Conservation (phyloP, 2,797 vertebrate genomes). For the Xiphorhynchus erythropygius region DNA sequence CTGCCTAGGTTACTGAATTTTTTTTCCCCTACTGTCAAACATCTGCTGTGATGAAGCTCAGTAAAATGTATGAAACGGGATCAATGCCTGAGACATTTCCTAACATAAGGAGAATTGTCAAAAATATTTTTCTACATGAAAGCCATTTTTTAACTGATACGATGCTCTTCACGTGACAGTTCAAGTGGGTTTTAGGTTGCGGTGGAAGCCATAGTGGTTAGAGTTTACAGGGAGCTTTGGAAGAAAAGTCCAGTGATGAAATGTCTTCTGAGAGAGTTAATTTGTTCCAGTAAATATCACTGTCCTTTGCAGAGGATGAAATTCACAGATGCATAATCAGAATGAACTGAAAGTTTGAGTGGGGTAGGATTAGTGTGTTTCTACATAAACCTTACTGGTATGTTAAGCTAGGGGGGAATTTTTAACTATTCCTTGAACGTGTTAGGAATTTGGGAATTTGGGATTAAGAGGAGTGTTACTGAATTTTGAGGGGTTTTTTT, state of each 20-base stretch:
- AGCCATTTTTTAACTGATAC: neutral
- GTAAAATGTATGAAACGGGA: neutral
- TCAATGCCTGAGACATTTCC: neutral
- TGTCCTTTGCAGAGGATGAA: neutral
- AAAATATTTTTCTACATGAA: neutral
- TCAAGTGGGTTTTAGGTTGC: neutral
- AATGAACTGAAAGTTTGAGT: neutral
- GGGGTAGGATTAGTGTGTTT: neutral
- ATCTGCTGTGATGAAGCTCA: neutral
- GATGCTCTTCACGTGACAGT: neutral
- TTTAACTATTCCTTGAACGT: neutral
- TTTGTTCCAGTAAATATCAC: neutral
- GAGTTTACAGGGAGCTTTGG: neutral
- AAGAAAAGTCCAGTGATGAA: neutral
- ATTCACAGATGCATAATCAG: neutral
- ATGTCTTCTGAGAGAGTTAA: neutral
- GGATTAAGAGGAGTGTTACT: neutral
- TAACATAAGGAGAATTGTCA: neutral
- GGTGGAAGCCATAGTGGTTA: neutral
- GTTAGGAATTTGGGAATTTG: neutral
- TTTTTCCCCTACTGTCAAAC: neutral
- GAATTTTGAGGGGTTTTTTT: neutral
- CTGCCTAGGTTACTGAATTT: neutral
- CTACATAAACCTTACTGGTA: neutral
- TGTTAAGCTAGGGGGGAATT: neutral